Base-by-base conservation (phyloP, 2,797 vertebrate species). In the Glossophaga mutica region DNA sequence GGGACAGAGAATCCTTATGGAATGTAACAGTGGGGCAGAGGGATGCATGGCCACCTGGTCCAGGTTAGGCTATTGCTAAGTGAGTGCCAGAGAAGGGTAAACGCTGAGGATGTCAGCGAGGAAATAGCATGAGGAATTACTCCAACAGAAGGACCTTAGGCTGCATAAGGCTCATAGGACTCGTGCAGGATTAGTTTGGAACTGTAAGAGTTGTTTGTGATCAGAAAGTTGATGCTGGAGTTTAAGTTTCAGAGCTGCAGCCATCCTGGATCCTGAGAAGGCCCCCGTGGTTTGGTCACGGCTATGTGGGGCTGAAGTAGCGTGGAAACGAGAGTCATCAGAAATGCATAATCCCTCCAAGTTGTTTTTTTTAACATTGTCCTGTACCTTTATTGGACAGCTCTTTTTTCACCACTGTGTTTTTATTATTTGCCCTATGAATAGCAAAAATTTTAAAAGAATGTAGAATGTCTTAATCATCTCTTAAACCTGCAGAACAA, bases 401-500 rank as follows among this genome's bases (percentile, higher is more conserved):
- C 42, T 91, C 8, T 6, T 52, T 93, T 73, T 70, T 78, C 6
- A 74, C 9, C 6, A 9, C 19, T 48, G 18, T 48, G 1, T 83
- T 95, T 95, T 48, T 93, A 79, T 81, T 90, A 89, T 83, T 84
- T 96, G 39, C 9, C 68, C 29, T 91, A 26, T 87, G 48, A 78
- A 81, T 7, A 48, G 9, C 9, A 87, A 85, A 90, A 68, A 77
- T 11, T 73, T 73, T 70, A 19, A 81, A 94, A 90, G n/a, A 22
- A 70, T 4, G 6, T 84, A 94, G 24, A 70, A 42, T 90, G 9
- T 85, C 37, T 87, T 95, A 92, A 42, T 82, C 34, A 88, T 93
- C 48, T 86, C 79, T 87, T 92, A 85, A 91, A n/a, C 74, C 32
- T 77, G 16, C 10, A 86, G 29, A 81, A 32, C 42, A 83, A 78